Evolutionary conservation across 1,140 invertebrate genomes (phyloP), one percentile per base, ranked within the genome.

Genomic region (Venustaconcha ellipsiformis): DNA sequence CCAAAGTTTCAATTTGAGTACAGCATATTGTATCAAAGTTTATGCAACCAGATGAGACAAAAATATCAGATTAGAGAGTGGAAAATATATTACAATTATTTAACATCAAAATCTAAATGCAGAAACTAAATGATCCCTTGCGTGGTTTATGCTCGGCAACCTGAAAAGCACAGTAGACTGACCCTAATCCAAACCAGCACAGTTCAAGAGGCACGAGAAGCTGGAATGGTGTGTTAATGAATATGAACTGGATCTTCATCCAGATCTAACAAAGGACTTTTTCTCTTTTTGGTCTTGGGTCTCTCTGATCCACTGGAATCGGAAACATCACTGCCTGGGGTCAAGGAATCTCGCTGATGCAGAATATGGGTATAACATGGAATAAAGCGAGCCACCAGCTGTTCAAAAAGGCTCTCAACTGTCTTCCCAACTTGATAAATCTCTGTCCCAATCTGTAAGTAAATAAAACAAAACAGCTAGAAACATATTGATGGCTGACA

Each of bases 341-440:
- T 67, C 12, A 57, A 57, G 8, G 57, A 63, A 15, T 48, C 37
- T 48, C 20, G n/a, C 15, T 59, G 20, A n/a, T 15, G 55, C 14
- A 77, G 63, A 55, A 60, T 30, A 14, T 72, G 37, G 6, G 62
- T 20, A 59, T 72, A 77, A 68, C 75, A 77, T 5, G 75, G 75
- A 57, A 77, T 60, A 58, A 72, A 77, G 57, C 72, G 75, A 18
- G 67, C 30, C 17, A 77, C 75, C 14, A 72, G 75, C 0, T 70
- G 63, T 62, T 77, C 68, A 64, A 77, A 77, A 13, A 48, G 72
- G 14, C 18, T 18, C 23, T 68, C 55, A 14, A 77, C 70, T 23
- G 62, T 56, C 23, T 68, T 77, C 23, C 75, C 75, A 14, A 77
- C 70, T 55, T 57, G 58, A 56, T 67, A 70, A 2, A 77, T 66